phyloP scores from a whole-genome alignment of 2,797 vertebrate species.

The Glyptemys insculpta region DNA sequence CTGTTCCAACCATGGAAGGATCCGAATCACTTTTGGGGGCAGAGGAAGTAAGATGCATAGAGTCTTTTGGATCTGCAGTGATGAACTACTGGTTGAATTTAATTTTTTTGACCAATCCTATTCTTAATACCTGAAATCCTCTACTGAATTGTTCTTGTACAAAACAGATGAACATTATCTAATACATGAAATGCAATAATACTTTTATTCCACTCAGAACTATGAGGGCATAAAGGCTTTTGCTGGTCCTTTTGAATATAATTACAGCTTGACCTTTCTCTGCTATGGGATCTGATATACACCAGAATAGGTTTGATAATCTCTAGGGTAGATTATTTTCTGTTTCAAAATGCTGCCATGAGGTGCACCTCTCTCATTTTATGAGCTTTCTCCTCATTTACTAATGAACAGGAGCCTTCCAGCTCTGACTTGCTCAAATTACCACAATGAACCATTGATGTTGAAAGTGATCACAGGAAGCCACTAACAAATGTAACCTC shows the following conservation, averaged over 20 bases:
- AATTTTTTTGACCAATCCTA: slow-evolving; percentile 5
- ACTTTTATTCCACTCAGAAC: slow-evolving; percentile 8
- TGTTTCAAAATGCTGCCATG: slow-evolving; percentile 46
- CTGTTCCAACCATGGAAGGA: background rate
- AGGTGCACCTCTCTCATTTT: slow-evolving; percentile 36
- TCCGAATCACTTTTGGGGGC: no score
- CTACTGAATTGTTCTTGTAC: background rate
- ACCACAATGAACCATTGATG: background rate
- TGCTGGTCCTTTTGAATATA: slow-evolving; percentile 19
- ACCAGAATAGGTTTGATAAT: slow-evolving; percentile 31
- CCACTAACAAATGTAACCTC: background rate
- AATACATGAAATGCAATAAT: background rate
- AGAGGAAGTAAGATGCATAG: background rate
- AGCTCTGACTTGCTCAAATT: slow-evolving; percentile 21
- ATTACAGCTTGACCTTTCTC: slow-evolving; percentile 52
- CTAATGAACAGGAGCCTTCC: slow-evolving; percentile 26
- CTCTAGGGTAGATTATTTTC: slow-evolving; percentile 45
- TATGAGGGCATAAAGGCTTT: background rate
- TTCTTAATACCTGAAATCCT: background rate
- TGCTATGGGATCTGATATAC: slow-evolving; percentile 32
- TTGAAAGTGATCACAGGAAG: slow-evolving; percentile 7
- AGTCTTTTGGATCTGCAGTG: background rate
- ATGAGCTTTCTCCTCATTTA: slow-evolving; percentile 25
- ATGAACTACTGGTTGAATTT: background rate
- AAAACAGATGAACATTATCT: background rate